phyloP scores from a whole-genome alignment of 2,888 invertebrate species.

The Brenthis daphne region DNA sequence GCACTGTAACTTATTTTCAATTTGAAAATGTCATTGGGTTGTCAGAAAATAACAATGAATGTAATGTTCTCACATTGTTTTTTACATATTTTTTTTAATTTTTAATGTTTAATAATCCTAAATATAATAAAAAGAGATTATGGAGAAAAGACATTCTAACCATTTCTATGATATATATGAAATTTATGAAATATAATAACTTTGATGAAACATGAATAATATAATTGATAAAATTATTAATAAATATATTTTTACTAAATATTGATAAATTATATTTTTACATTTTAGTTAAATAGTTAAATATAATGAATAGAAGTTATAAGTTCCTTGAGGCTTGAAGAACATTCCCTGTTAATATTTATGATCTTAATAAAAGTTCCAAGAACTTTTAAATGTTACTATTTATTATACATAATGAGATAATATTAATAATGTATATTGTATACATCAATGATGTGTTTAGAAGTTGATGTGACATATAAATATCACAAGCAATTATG shows the following conservation, averaged over 20 bases:
- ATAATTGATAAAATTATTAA: too few species aligned
- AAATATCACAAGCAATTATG: conserved; percentile 3
- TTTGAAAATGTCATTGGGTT: too few species aligned
- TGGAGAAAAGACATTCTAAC: not conserved
- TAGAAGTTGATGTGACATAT: not conserved
- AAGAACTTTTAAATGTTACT: conserved; percentile 1
- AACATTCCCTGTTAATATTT: not conserved
- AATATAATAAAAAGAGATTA: not conserved
- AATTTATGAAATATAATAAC: not conserved
- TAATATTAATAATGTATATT: too few species aligned
- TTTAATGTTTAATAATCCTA: not conserved
- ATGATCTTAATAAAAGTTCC: not conserved
- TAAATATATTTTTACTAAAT: too few species aligned
- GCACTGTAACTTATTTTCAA: too few species aligned
- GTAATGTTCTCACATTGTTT: not conserved
- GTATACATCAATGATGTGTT: too few species aligned
- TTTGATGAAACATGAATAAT: not conserved
- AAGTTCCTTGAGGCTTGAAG: not conserved
- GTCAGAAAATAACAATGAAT: too few species aligned
- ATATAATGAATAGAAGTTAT: too few species aligned
- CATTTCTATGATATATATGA: not conserved
- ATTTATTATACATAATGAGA: too few species aligned
- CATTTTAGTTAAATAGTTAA: too few species aligned
- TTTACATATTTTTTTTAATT: not conserved
- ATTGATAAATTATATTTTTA: too few species aligned